Conservation (phyloP, 2,797 vertebrate genomes). For the Champsocephalus gunnari region DNA sequence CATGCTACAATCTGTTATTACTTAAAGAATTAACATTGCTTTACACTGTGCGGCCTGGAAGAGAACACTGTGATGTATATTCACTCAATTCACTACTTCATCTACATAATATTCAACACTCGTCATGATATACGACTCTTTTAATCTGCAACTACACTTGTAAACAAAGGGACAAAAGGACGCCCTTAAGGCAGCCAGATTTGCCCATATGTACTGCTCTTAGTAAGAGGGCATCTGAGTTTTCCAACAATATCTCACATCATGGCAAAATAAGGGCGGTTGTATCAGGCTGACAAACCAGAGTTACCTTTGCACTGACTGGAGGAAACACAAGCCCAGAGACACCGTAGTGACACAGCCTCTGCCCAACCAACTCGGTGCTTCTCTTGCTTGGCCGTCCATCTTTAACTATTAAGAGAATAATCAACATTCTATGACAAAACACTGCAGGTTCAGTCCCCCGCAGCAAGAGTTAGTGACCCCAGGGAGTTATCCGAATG, state of each 20-base stretch:
- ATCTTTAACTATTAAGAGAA: too few species aligned
- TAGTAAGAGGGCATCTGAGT: conserved; percentile 37
- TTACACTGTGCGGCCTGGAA: conserved; percentile 8
- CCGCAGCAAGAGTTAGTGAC: too few species aligned
- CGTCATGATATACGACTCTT: conserved; percentile 8
- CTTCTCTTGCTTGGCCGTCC: too few species aligned
- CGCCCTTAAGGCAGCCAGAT: conserved; percentile 54
- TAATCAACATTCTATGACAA: too few species aligned
- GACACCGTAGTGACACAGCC: too few species aligned
- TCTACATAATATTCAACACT: conserved; percentile 6
- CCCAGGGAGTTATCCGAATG: too few species aligned
- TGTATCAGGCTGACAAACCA: conserved; percentile 43
- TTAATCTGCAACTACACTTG: conserved; percentile 7
- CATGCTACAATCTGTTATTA: conserved; percentile 18
- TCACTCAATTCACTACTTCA: neutral
- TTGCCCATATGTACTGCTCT: conserved; percentile 67
- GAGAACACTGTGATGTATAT: conserved; percentile 5
- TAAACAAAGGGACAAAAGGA: neutral
- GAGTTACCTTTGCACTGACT: conserved; percentile 25
- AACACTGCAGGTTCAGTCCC: too few species aligned
- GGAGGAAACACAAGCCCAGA: too few species aligned
- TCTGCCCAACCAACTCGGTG: too few species aligned
- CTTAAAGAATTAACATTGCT: conserved; percentile 7
- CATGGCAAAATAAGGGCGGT: conserved; percentile 70
- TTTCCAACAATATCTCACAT: conserved; percentile 60